Evolutionary conservation across 2,888 invertebrate species (phyloP), one percentile per base, ranked within the genome.

Genomic region (Hoplodrina ambigua): DNA sequence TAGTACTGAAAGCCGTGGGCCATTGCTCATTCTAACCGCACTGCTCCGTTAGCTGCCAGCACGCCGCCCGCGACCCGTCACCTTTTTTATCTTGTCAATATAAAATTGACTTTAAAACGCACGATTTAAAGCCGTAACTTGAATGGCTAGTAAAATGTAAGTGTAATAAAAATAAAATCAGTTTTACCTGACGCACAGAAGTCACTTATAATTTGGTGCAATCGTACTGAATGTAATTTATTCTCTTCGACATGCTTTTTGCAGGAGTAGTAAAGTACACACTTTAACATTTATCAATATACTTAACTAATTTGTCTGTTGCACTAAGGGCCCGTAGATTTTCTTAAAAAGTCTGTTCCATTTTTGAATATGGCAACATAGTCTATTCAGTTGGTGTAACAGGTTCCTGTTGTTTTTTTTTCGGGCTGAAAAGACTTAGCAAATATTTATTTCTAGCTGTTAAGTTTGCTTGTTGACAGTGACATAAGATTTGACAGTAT

Each of bases 181-280:
- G 13, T 41, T 41, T 46, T 46, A 4, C 46, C 46, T 46, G 58
- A 68, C 81, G 71, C 54, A 62, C 30, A 37, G 61, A 72, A 68
- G 72, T 82, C 69, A 63, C 72, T 66, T 72, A 63, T 10, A 17
- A 49, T 44, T 33, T 30, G 20, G 44, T 75, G 62, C 61, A 58
- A 41, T 58, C 3, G 50, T 66, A 64, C 52, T 72, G 59, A 69
- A 60, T 67, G 49, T 70, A n/a, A 52, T 69, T 46, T 56, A 67
- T 71, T 65, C 7, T 54, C 63, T 59, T 67, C 58, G 13, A 56
- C 25, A 25, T 19, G 54, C 56, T 69, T 62, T n/a, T 65, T 81
- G 75, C 72, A 72, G 70, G 69, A 72, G 69, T 72, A 69, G 25
- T 66, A 65, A 49, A 52, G 0, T 15, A 13, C 10, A n/a, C n/a